phyloP scores from a whole-genome alignment of 2,113 vertebrate species.

The Campylomormyrus numenius region DNA sequence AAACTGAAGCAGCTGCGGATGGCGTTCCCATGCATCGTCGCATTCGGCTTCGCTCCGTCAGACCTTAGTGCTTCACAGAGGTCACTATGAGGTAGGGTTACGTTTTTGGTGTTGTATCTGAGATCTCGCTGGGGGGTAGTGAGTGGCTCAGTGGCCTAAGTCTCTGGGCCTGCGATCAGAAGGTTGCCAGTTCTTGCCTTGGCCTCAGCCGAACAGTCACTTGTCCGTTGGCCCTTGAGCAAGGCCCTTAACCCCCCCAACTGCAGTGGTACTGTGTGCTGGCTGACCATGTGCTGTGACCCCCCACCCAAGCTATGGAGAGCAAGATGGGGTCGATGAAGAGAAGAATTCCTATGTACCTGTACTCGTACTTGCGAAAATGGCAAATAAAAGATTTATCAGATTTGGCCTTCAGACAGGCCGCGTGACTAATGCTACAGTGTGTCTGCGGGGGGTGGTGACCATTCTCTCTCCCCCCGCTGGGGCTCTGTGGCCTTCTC shows the following conservation, averaged over 20 bases:
- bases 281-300: not conserved
- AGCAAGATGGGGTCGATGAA: not conserved
- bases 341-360: not conserved
- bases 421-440: not conserved
- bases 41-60: not conserved
- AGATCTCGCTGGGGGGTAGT: not conserved
- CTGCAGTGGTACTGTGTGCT: not conserved
- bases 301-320: not conserved
- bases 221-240: not conserved
- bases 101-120: slow-evolving; percentile 10
- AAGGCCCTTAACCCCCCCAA: not conserved
- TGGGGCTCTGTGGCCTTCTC: not conserved
- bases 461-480: not conserved
- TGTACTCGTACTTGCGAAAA: not conserved
- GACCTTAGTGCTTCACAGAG: not conserved
- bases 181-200: not conserved
- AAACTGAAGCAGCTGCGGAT: not conserved
- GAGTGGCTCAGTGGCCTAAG: not conserved
- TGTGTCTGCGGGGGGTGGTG: not conserved
- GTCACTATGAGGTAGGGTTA: slow-evolving; percentile 21
- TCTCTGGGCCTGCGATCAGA: not conserved
- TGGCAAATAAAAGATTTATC: not conserved
- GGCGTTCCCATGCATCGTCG: not conserved
- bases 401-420: not conserved
- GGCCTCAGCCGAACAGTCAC: not conserved